Conservation (phyloP, 2,113 vertebrate species). For the Apodemus sylvaticus region DNA sequence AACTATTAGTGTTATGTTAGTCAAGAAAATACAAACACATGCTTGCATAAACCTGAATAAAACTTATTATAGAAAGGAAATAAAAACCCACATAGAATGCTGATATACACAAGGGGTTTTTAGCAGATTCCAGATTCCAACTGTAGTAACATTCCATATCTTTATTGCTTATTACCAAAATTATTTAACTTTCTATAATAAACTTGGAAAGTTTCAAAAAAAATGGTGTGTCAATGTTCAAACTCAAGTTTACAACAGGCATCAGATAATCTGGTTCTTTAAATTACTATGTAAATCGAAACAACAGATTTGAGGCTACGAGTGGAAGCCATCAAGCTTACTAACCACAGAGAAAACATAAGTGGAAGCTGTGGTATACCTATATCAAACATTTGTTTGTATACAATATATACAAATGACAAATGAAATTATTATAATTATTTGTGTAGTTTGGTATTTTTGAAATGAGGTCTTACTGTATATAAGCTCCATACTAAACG, state of each 20-base stretch:
- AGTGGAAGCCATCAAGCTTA: neutral
- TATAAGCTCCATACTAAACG: neutral
- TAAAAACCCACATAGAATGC: neutral
- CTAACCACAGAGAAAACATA: neutral
- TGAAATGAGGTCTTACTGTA: neutral
- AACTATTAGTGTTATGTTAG: neutral
- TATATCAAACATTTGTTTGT: neutral
- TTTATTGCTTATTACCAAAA: neutral
- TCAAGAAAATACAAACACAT: neutral
- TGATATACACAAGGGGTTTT: neutral
- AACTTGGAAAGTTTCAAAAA: neutral
- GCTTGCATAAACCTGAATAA: neutral
- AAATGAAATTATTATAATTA: neutral
- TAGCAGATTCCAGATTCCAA: neutral
- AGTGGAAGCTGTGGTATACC: neutral
- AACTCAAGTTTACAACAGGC: neutral
- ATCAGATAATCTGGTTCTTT: neutral
- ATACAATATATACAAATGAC: neutral
- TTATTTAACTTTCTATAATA: neutral
- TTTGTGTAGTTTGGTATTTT: neutral
- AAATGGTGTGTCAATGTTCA: neutral
- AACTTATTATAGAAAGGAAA: slow-evolving; percentile 27
- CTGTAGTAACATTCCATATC: neutral
- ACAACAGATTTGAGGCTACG: slow-evolving; percentile 11
- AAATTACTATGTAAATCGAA: neutral